Base-by-base conservation (phyloP, 2,113 vertebrate species). In the Megaceryle maxima region DNA sequence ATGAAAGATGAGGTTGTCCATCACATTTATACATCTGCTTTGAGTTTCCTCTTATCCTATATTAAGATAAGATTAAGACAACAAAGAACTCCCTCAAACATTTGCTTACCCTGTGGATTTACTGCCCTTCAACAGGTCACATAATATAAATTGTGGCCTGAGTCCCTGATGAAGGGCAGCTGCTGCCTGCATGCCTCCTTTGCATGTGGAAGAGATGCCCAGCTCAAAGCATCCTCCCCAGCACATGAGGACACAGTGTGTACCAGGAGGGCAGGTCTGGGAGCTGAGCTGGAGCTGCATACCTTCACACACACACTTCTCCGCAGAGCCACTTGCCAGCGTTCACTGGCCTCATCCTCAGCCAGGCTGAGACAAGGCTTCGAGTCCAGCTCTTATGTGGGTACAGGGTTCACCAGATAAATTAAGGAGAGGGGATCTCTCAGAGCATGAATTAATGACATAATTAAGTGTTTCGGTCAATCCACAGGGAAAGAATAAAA, bases 281-380 rank as follows among this genome's bases (percentile, higher is more conserved):
- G 18, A 79, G 94, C 33, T 10, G 21, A 76, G 67, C 39, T 73
- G 70, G 57, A 80, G 2, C 43, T 26, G 13, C 26, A 12, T 31
- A 56, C 31, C 69, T 59, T 55, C 37, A 21, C 59, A 51, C 26
- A 29, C 35, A 3, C 48, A 0, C 75, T 31, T 18, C 68, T 50
- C 73, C 53, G 68, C 76, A 60, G 46, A 72, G 67, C 35, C 70
- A 14, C 41, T 39, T 6, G 11, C 59, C 93, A 56, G 53, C 77
- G 44, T 1, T 0, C 0, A 2, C 35, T 13, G 2, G 43, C 62
- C 79, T 70, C 48, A 16, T 0, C 4, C 59, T 60, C 1, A 0
- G 35, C 48, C 66, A 67, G 39, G 28, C 57, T 51, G 74, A 39
- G 56, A 56, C 37, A 64, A 51, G 51, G 31, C 53, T n/a, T 44